Conservation (phyloP, 2,113 vertebrate species). For the Xenopus laevis region DNA sequence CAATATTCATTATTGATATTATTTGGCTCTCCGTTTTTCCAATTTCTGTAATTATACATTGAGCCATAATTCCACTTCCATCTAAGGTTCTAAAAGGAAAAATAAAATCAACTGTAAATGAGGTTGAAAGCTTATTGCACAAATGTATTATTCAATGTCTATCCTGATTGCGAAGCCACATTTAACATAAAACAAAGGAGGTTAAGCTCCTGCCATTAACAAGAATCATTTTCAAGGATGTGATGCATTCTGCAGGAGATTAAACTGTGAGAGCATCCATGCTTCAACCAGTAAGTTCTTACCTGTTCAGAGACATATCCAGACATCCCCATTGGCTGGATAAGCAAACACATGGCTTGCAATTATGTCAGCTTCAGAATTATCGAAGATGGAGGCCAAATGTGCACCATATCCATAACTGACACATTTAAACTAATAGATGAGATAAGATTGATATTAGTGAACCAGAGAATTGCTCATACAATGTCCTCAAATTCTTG, state of each 20-base stretch:
- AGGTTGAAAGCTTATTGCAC: no score
- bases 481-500: no score
- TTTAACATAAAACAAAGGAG: no score
- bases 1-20: conserved; percentile 14
- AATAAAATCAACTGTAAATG: not conserved
- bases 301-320: conserved; percentile 41
- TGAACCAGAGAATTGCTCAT: no score
- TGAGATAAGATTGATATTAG: not conserved
- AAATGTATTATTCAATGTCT: no score
- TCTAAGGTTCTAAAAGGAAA: conserved; percentile 12
- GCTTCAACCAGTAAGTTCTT: not conserved
- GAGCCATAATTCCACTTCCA: conserved; percentile 42
- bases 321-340: not conserved
- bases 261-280: no score
- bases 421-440: conserved; percentile 25
- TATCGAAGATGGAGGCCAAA: conserved; percentile 29
- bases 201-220: no score
- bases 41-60: conserved; percentile 22
- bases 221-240: no score
- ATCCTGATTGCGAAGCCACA: no score
- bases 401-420: conserved; percentile 24
- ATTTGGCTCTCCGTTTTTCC: conserved; percentile 23
- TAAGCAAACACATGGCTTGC: conserved; percentile 11
- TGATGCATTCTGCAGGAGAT: no score
- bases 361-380: conserved; percentile 11